These are phyloP conservation scores for Oxyruncus cristatus DNA, from an alignment of 2,113 vertebrate species.

Conservation along the genomic window DNA sequence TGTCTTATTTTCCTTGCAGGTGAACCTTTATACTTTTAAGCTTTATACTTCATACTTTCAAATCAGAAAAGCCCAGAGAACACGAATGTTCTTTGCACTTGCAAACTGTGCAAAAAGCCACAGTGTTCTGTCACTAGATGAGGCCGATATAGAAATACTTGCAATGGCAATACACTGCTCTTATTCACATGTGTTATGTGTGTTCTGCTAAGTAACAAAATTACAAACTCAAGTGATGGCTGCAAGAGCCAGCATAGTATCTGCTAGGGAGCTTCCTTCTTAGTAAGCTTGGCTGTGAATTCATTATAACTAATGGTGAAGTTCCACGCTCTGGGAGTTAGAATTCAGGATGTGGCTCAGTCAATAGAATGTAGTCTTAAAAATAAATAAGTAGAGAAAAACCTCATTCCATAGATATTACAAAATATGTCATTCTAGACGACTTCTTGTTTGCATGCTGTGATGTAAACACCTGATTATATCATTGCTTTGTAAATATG, in stretches of 20 bases:
- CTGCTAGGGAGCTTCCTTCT: neutral
- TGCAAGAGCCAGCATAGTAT: neutral
- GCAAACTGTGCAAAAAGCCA: neutral
- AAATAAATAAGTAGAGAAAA: neutral
- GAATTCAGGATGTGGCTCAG: neutral
- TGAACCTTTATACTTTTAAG: neutral
- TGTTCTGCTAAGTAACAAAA: neutral
- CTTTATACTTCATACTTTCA: neutral
- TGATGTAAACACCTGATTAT: neutral
- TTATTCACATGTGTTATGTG: neutral
- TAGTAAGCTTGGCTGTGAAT: neutral
- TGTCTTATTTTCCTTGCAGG: neutral
- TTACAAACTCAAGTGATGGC: neutral
- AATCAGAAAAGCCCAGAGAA: neutral
- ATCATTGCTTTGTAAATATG: neutral
- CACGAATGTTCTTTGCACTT: neutral
- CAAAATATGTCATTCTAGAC: neutral
- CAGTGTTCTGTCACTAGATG: neutral
- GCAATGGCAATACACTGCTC: neutral
- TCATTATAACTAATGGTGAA: neutral
- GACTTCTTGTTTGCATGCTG: neutral
- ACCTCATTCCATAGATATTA: neutral
- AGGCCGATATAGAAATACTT: neutral
- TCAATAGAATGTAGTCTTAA: neutral
- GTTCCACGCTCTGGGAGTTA: neutral